Base-by-base conservation (phyloP, 1,140 invertebrate species). In the Eupeodes corollae region DNA sequence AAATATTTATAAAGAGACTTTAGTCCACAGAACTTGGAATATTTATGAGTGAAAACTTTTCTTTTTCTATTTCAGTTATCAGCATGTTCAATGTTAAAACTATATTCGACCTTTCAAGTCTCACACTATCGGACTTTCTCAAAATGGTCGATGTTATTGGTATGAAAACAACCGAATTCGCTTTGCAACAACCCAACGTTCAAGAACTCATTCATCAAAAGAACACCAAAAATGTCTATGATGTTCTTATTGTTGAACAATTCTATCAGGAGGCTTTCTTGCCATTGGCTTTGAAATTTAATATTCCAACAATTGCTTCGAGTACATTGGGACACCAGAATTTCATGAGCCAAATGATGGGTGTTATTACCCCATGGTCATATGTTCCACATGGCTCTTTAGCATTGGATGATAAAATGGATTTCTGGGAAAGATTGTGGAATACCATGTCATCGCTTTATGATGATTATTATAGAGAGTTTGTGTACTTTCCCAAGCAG, bases 381-480 rank as follows among this genome's bases (percentile, higher is more conserved):
- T 56, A 52, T 37, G 45, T 56, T n/a, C 53, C 58, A 11, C 39
- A 55, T 34, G 19, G 31, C 16, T 35, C 49, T 19, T 12, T 47
- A 2, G 11, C 30, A 38, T 58, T 44, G 21, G 40, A 34, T 6
- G 54, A 55, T 35, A 42, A 55, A 31, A 55, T 67, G 53, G 58
- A 51, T 10, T 61, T 57, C 37, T 33, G 14, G 6, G 54, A 74
- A 52, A 51, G 70, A 46, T 14, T 70, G 0, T 13, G 50, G 5
- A 50, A 46, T 43, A 21, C 35, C 5, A 13, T 43, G 12, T 10
- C 38, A 12, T 46, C 32, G 8, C 11, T 46, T 2, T 42, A 33
- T 31, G 49, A 50, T 33, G 44, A 18, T 11, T 42, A 18, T 38
- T 13, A 5, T 15, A 34, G 47, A 35, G n/a, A 48, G 5, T 18